A percentile compares a stretch with the other conserved stretches of the same genome.
Conservation (phyloP, 2,113 vertebrate species). For the Sardina pilchardus region DNA sequence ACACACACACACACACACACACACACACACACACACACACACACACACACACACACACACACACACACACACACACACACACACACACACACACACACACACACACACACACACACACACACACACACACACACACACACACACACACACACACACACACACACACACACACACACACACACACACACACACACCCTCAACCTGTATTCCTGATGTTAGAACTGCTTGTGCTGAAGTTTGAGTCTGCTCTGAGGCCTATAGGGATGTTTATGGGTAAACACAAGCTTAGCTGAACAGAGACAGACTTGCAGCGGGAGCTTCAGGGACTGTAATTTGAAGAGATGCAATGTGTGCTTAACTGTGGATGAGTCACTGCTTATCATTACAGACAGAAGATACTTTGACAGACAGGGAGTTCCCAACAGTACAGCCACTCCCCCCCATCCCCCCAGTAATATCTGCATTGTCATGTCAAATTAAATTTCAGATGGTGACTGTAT, state of each 20-base stretch:
- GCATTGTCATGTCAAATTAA: too few relatives aligned
- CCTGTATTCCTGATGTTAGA: background rate
- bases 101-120: too few relatives aligned
- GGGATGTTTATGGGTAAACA: slow-evolving; percentile 43
- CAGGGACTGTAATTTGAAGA: slow-evolving; percentile 31
- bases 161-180: too few relatives aligned
- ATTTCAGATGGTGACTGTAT: background rate
- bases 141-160: too few relatives aligned
- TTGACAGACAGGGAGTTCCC: background rate
- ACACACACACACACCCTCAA: too few relatives aligned
- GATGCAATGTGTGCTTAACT: slow-evolving; percentile 13
- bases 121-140: too few relatives aligned
- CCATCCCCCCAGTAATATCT: too few relatives aligned
- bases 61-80: too few relatives aligned
- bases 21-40: too few relatives aligned
- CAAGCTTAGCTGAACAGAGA: background rate
- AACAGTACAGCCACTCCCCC: background rate
- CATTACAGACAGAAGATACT: background rate
- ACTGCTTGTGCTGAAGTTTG: slow-evolving; percentile 35
- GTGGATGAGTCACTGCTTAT: background rate
- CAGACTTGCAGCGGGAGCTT: background rate
- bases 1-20: too few relatives aligned
- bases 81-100: too few relatives aligned
- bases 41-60: too few relatives aligned
- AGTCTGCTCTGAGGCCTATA: background rate